phyloP scores from a whole-genome alignment of 2,797 vertebrate species.

The Moxostoma hubbsi region DNA sequence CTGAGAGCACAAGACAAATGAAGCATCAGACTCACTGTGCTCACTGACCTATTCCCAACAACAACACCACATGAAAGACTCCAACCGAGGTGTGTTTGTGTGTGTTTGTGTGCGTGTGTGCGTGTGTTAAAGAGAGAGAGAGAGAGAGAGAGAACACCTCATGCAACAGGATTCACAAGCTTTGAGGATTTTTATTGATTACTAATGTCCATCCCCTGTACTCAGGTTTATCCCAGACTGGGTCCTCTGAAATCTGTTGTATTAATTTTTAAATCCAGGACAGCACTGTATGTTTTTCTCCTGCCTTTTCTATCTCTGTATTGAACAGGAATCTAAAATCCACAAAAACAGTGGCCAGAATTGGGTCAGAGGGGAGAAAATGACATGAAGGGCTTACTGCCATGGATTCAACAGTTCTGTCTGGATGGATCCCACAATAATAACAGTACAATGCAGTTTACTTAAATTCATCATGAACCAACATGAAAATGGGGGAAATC shows the following conservation, averaged over 20 bases:
- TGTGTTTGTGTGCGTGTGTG: too few species aligned
- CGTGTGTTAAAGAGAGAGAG: constrained; percentile 40
- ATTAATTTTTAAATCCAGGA: constrained; percentile 45
- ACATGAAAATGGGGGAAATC: not conserved
- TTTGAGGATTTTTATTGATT: constrained; percentile 73
- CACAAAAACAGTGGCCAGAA: constrained; percentile 37
- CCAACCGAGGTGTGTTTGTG: too few species aligned
- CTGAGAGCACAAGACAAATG: constrained; percentile 67
- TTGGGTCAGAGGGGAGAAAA: constrained; percentile 42
- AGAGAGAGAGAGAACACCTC: not conserved
- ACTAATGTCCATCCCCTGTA: constrained; percentile 65
- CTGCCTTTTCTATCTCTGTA: constrained; percentile 18
- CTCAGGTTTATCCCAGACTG: constrained; percentile 60
- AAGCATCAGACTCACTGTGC: constrained; percentile 54
- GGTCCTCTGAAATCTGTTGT: constrained; percentile 33
- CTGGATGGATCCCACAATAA: constrained; percentile 10
- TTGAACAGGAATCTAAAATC: constrained; percentile 45
- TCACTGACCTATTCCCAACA: constrained; percentile 43
- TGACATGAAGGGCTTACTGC: constrained; percentile 33
- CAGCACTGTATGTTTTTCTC: constrained; percentile 31
- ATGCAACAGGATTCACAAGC: constrained; percentile 67
- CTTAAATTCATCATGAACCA: not conserved
- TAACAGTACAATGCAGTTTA: constrained; percentile 18
- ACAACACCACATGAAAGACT: constrained; percentile 18
- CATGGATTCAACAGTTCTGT: constrained; percentile 9